phyloP scores from a whole-genome alignment of 2,888 invertebrate genomes.

The Eurytoma adleriae region DNA sequence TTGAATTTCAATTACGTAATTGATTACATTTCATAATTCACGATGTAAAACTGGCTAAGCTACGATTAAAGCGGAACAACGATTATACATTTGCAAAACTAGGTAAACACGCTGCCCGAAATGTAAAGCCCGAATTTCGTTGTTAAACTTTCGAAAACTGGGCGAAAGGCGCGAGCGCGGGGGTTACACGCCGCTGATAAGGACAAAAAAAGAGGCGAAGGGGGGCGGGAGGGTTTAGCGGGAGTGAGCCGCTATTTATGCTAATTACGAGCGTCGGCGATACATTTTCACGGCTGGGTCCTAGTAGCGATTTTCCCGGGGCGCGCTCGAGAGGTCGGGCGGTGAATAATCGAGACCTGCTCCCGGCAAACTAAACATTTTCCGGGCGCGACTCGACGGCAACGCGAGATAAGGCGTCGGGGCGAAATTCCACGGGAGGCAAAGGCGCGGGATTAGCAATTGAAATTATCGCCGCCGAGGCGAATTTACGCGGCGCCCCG shows the following conservation, averaged over 20 bases:
- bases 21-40: too few species aligned
- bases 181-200: too few species aligned
- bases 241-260: conserved; percentile 40
- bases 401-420: neutral
- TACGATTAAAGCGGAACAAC: too few species aligned
- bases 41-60: too few species aligned
- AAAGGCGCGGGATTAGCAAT: conserved; percentile 27
- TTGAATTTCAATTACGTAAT: too few species aligned
- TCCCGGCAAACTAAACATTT: conserved; percentile 13
- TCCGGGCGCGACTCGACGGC: neutral
- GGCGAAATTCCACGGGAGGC: too few species aligned
- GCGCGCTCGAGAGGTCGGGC: neutral
- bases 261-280: conserved; percentile 32
- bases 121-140: too few species aligned
- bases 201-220: neutral
- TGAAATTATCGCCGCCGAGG: conserved; percentile 22
- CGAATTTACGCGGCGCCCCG: neutral
- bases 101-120: too few species aligned
- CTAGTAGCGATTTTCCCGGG: conserved; percentile 11
- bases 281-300: conserved; percentile 36
- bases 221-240: conserved; percentile 8
- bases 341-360: conserved; percentile 13
- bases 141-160: too few species aligned
- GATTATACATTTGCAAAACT: too few species aligned
- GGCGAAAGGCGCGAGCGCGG: too few species aligned